Conservation (phyloP, 92 coral and sea anemone species). For the Heliopora coerulea region DNA sequence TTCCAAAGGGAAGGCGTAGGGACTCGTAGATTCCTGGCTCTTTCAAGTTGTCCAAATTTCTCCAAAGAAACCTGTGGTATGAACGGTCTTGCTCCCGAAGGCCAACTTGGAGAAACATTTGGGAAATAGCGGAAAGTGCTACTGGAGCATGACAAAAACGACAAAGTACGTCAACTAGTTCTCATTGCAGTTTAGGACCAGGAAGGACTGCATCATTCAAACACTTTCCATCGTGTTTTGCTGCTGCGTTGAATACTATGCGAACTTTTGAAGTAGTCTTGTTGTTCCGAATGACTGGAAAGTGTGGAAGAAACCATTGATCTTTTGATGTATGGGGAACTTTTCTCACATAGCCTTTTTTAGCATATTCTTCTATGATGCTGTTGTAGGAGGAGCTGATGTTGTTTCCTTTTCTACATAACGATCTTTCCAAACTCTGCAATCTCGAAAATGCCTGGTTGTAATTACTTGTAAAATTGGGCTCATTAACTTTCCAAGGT, state of each 20-base stretch:
- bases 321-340: conserved; percentile 3
- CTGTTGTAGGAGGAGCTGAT: conserved; percentile 25
- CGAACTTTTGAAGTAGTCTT: conserved; percentile 62
- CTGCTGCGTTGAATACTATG: conserved; percentile 56
- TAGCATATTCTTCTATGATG: conserved; percentile 41
- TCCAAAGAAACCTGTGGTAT: not conserved
- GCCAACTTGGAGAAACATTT: conserved; percentile 54
- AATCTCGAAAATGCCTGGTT: conserved; percentile 47
- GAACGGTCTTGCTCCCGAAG: conserved; percentile 50
- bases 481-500: conserved; percentile 44
- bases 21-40: conserved; percentile 56
- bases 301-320: conserved; percentile 51
- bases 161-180: conserved; percentile 51
- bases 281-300: conserved; percentile 63
- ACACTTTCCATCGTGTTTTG: conserved; percentile 49
- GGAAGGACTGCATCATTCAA: conserved; percentile 53
- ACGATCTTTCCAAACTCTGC: conserved; percentile 43
- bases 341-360: conserved; percentile 39
- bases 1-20: conserved; percentile 50
- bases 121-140: conserved; percentile 53
- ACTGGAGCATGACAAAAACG: conserved; percentile 54
- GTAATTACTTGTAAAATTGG: conserved; percentile 39
- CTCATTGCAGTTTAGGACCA: conserved; percentile 58
- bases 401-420: conserved; percentile 23
- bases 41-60: conserved; percentile 37